Evolutionary conservation across 2,113 vertebrate genomes (phyloP).

Genomic region (Sardina pilchardus): DNA sequence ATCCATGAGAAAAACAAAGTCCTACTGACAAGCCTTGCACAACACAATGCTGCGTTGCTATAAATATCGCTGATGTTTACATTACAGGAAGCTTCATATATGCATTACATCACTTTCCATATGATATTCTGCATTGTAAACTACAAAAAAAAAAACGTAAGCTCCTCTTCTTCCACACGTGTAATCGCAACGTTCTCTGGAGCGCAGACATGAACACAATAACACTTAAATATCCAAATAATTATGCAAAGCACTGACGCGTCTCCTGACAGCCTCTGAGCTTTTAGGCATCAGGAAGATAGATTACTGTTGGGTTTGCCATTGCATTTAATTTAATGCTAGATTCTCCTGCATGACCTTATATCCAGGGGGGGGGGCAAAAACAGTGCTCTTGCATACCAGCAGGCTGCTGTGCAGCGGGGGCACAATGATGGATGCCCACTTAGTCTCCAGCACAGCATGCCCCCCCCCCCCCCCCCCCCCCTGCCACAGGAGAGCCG

Average conservation of each 20-base stretch:
- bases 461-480: too few relatives aligned
- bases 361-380: neutral
- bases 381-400: neutral
- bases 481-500: slow-evolving; percentile 22
- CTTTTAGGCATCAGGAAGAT: neutral
- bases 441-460: slow-evolving; percentile 29
- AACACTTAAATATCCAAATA: neutral
- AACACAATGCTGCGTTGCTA: neutral
- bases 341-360: slow-evolving; percentile 1
- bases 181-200: neutral
- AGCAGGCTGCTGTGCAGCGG: neutral
- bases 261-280: neutral
- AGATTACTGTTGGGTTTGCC: neutral
- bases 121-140: neutral
- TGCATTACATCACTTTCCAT: neutral
- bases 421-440: slow-evolving; percentile 33
- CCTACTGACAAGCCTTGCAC: too few relatives aligned
- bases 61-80: neutral
- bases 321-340: slow-evolving; percentile 1
- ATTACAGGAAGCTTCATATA: neutral
- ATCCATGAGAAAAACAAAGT: neutral
- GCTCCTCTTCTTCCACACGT: neutral
- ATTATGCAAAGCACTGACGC: neutral
- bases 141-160: too few relatives aligned
- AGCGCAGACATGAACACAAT: neutral